Percentiles rank a stretch among this genome's conserved stretches.
Conservation (phyloP, 2,888 invertebrate species). For the Acanthosoma haemorrhoidale region DNA sequence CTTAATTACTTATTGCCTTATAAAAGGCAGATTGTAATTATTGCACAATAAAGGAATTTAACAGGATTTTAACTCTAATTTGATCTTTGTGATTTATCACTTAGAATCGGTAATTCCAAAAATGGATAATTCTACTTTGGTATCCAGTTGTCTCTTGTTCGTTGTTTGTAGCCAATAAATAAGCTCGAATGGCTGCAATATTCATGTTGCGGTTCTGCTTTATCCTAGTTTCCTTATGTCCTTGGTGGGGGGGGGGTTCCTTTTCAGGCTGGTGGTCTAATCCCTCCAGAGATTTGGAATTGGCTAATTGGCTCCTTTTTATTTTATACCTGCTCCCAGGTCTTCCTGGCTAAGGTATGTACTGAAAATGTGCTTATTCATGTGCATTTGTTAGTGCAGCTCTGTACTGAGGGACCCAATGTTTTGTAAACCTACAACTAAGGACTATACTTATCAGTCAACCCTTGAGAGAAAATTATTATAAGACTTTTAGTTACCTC, state of each 20-base stretch:
- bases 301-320: not conserved
- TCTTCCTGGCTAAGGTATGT: no score
- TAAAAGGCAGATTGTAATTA: no score
- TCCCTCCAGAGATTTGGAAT: not conserved
- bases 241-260: not conserved
- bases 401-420: no score
- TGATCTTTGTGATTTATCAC: no score
- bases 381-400: no score
- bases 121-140: not conserved
- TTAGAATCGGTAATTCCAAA: no score
- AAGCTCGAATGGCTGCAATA: not conserved
- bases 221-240: no score
- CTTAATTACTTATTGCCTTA: no score
- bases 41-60: no score
- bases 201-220: not conserved
- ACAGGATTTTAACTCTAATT: no score
- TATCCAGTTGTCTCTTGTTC: not conserved
- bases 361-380: no score
- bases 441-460: not conserved
- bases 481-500: slow-evolving; percentile 43
- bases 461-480: not conserved
- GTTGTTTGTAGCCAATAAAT: not conserved
- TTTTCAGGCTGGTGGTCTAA: not conserved
- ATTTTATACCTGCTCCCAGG: not conserved
- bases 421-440: no score